Percentiles rank a stretch among this genome's conserved stretches.
These are phyloP conservation scores for Stegodyphus mimosarum DNA, from an alignment of 1,140 invertebrate genomes.

Conservation along the genomic window DNA sequence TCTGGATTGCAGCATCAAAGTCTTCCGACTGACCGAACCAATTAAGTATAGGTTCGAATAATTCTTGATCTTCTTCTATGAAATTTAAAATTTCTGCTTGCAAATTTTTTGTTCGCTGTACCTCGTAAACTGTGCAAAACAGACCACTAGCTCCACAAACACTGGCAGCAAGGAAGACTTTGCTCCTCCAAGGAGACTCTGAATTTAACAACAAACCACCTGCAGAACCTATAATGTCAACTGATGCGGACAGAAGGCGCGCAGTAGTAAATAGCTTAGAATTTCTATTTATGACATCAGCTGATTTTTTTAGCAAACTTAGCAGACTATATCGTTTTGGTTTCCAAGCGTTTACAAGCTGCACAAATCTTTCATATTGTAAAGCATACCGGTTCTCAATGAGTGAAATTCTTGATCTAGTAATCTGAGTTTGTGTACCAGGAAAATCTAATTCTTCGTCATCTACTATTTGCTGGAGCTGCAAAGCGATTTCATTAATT, in stretches of 20 bases:
- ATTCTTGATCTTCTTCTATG: background rate
- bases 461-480: too few relatives aligned
- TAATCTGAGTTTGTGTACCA: too few relatives aligned
- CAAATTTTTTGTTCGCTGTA: conserved; percentile 1
- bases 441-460: too few relatives aligned
- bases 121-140: conserved; percentile 5
- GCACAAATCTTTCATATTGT: too few relatives aligned
- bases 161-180: background rate
- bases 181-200: background rate
- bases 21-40: conserved; percentile 20
- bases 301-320: too few relatives aligned
- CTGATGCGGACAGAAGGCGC: background rate
- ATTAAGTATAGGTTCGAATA: background rate
- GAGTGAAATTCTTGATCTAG: too few relatives aligned
- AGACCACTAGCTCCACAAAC: conserved; percentile 12
- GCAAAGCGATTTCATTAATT: too few relatives aligned
- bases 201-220: conserved; percentile 1
- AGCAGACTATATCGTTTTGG: too few relatives aligned
- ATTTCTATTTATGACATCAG: background rate
- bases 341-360: too few relatives aligned
- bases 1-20: background rate
- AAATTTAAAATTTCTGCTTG: conserved; percentile 1
- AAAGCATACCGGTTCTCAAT: too few relatives aligned
- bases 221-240: background rate
- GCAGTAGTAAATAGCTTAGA: background rate